Base-by-base conservation (phyloP, 1,140 invertebrate genomes). In the Drosophila varians region DNA sequence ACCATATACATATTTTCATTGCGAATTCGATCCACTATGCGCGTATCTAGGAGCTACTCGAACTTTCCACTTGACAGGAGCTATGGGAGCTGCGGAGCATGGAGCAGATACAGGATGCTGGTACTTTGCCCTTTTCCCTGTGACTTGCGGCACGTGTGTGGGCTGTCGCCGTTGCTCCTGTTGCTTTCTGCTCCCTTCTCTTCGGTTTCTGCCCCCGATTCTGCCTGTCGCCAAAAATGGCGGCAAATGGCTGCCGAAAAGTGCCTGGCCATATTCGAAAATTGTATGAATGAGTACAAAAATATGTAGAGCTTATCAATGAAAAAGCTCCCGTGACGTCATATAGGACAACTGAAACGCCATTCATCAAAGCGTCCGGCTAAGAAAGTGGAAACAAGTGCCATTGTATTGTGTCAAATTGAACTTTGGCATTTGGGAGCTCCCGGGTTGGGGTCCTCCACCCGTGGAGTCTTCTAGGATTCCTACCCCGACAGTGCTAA, bases 101-200 rank as follows among this genome's bases (percentile, higher is more conserved):
- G n/a, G n/a, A n/a, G 42, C 43, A 45, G 31, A 48, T 70, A 62
- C 25, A 47, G 66, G 34, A 38, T 19, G 26, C 51, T 62, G 51
- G 53, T 60, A 53, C 74, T 87, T 87, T 87, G 82, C 77, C 83
- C 82, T 87, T 87, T 86, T 58, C 34, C 58, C 52, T 19, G 14
- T 42, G 38, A 48, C 49, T 70, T 31, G 25, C 47, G 57, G 31
- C 58, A 72, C 72, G 66, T 73, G 72, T 84, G 76, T 74, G 62
- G 58, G 80, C n/a, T 42, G 75, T 16, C n/a, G 45, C 16, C 14
- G 2, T 7, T 7, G 16, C 16, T 46, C 48, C 54, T 55, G 56
- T 38, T 26, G 42, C 42, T 68, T 3, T 8, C 34, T 28, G 21
- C 23, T 40, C 26, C 43, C 6, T n/a, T n/a, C 8, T 3, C 16